Base-by-base conservation (phyloP, 92 coral and sea anemone species). In the Plumapathes pennacea region DNA sequence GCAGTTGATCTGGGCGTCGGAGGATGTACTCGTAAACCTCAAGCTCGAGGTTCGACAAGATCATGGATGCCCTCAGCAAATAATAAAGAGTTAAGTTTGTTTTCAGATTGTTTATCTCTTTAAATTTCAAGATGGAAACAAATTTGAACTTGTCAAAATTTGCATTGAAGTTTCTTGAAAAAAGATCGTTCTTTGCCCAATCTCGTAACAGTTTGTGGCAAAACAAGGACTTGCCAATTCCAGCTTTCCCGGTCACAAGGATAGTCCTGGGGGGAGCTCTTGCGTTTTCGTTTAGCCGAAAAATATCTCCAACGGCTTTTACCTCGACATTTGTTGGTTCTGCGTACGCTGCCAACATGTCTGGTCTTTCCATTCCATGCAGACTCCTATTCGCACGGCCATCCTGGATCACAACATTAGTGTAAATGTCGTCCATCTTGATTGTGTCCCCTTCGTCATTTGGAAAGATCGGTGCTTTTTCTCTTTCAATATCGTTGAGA, bases 141-240 rank as follows among this genome's bases (percentile, higher is more conserved):
- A 73, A 73, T 6, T 44, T 43, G 13, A 73, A 52, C 18, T 49
- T 15, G 3, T 25, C 49, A 50, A 50, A 50, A 60, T 27, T 60
- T 31, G 30, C 31, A 13, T 14, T 15, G 20, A 9, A 31, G 13
- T 34, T 15, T 30, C 49, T 32, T 1, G 60, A 54, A 31, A 42
- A 56, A 26, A 59, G 42, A 12, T 24, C 12, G 14, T 15, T 62
- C 31, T 44, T 24, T n/a, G 82, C 82, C 77, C 82, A 73, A 34
- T 81, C 87, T 53, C 82, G 72, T 24, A 74, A 27, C 33, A 81
- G 54, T 58, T 74, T 81, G 29, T 46, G 71, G 13, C 55, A 54
- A 32, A 78, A 62, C 12, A 71, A 37, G 24, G 68, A 32, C 36
- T 78, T 78, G 40, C 85, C 85, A 45, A 78, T 78, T 3, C 85